Conservation (phyloP, 2,888 invertebrate genomes). For the Eupithecia abbreviata region DNA sequence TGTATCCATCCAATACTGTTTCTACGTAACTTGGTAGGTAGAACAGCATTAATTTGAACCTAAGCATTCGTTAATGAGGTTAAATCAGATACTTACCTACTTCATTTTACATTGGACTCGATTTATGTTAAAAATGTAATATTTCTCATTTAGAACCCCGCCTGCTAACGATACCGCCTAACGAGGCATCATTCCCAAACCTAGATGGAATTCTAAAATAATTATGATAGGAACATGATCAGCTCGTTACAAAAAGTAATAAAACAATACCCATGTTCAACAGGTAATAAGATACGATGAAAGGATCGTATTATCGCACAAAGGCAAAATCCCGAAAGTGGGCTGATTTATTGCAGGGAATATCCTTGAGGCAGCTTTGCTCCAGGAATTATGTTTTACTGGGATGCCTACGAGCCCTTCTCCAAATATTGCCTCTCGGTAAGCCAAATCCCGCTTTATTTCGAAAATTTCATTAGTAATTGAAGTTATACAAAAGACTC, state of each 20-base stretch:
- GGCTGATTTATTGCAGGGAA: constrained; percentile 68
- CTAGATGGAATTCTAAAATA: constrained; percentile 8
- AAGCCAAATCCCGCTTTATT: constrained; percentile 31
- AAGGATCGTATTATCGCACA: constrained; percentile 69
- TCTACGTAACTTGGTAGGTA: background rate
- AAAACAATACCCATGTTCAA: constrained; percentile 65
- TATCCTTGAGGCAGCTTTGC: constrained; percentile 60
- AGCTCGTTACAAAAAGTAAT: constrained; percentile 53
- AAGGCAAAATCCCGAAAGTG: constrained; percentile 65
- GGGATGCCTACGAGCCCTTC: constrained; percentile 46
- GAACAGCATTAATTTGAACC: background rate
- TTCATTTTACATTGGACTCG: background rate
- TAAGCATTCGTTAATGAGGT: background rate
- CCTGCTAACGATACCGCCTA: constrained; percentile 18
- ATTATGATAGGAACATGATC: constrained; percentile 33
- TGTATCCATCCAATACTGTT: constrained; percentile 33
- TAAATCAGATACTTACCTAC: background rate
- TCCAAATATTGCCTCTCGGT: constrained; percentile 39
- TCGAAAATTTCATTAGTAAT: constrained; percentile 20
- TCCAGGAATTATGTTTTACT: constrained; percentile 58
- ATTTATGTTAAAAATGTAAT: background rate
- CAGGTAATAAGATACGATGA: constrained; percentile 73
- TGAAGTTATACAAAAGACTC: background rate
- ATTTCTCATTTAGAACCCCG: constrained; percentile 16
- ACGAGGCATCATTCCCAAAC: constrained; percentile 28